These are phyloP conservation scores for Drosophila mayaguana DNA, from an alignment of 2,888 invertebrate species.

Conservation along the genomic window DNA sequence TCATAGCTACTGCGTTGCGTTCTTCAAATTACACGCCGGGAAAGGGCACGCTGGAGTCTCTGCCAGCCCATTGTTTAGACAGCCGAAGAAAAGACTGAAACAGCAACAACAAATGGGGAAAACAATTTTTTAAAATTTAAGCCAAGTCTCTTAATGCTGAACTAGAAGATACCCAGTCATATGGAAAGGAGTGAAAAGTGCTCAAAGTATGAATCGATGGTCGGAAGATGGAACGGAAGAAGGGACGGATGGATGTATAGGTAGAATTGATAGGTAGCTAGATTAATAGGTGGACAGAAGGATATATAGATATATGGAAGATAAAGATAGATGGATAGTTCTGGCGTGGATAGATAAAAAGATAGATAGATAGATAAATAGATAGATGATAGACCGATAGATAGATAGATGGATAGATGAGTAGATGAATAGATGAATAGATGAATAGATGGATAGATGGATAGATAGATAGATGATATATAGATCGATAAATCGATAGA, in stretches of 20 bases:
- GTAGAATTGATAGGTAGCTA: not conserved
- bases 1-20: slow-evolving; percentile 81
- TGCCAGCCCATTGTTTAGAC: slow-evolving; percentile 63
- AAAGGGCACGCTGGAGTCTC: slow-evolving; percentile 45
- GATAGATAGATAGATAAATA: not conserved
- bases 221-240: not conserved
- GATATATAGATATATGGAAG: not conserved
- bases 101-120: slow-evolving; percentile 12
- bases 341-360: too few species aligned
- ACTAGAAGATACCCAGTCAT: slow-evolving; percentile 23
- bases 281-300: not conserved
- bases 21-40: slow-evolving; percentile 70
- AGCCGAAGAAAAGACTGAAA: slow-evolving; percentile 51
- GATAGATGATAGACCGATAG: not conserved
- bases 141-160: not conserved
- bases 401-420: not conserved
- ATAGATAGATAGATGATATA: not conserved
- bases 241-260: too few species aligned
- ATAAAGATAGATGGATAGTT: not conserved
- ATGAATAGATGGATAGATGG: not conserved
- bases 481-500: not conserved
- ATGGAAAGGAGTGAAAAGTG: too few species aligned
- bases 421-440: not conserved
- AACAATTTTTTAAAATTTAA: slow-evolving; percentile 13
- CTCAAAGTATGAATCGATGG: too few species aligned